Evolutionary conservation across 2,797 vertebrate genomes (phyloP).

Genomic region (Hybognathus amarus): DNA sequence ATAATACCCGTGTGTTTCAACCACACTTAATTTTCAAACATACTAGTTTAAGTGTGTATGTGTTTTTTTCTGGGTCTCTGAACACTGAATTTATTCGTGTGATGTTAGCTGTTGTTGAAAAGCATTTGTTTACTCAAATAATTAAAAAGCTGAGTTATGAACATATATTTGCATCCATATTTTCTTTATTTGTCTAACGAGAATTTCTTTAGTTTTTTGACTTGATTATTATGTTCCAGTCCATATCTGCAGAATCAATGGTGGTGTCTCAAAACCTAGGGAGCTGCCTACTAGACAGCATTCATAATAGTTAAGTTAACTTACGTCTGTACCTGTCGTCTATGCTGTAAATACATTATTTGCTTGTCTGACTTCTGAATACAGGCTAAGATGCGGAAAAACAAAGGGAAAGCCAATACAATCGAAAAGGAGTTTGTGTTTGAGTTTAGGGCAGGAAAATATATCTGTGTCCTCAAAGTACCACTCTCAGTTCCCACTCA

Average conservation of each 20-base stretch:
- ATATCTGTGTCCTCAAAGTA: conserved; percentile 84
- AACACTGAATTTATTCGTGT: not conserved
- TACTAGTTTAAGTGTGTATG: not conserved
- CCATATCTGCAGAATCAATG: not conserved
- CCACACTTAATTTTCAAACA: not conserved
- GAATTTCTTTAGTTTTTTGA: not conserved
- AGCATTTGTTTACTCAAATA: not conserved
- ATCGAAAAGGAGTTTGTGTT: conserved; percentile 89
- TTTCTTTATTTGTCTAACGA: not conserved
- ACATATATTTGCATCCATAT: not conserved
- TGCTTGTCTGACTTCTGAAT: not conserved
- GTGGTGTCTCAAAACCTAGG: not conserved
- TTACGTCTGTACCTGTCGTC: not conserved
- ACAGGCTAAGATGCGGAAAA: conserved; percentile 83
- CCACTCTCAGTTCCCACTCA: conserved; percentile 89
- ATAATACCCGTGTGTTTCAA: not conserved
- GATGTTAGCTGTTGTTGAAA: not conserved
- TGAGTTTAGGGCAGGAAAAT: conserved; percentile 83
- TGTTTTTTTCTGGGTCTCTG: not conserved
- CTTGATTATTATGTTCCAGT: not conserved
- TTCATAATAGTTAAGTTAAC: not conserved
- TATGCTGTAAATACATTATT: not conserved
- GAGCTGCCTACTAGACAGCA: not conserved
- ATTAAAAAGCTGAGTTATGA: not conserved
- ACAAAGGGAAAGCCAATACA: conserved; percentile 74